Base-by-base conservation (phyloP, 2,888 invertebrate genomes). In the Acleris sparsana region DNA sequence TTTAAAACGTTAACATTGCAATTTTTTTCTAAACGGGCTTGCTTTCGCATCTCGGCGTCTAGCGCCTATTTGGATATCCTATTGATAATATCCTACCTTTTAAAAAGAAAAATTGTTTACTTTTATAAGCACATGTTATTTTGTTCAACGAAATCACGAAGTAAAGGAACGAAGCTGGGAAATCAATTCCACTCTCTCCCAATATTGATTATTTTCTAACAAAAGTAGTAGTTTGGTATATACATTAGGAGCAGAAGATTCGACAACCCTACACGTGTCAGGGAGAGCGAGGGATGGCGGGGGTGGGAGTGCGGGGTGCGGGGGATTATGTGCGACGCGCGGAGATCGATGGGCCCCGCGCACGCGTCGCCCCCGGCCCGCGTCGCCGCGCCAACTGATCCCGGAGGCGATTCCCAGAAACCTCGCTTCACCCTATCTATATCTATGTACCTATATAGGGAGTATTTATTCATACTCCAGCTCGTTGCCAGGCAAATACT, bases 301-400 rank as follows among this genome's bases (percentile, higher is more conserved):
- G 66, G 71, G 67, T 56, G 71, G 16, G 46, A 68, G 33, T 9
- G 33, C 33, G 65, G 70, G 66, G 68, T 63, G 71, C 63, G 71
- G 74, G 69, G 75, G 74, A 69, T 71, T 72, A 70, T 44, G 68
- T 49, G 69, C 69, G 70, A 74, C 74, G 78, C 74, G 74, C 67
- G 72, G 76, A 79, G 87, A 90, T 91, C 91, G 90, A 92, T 91
- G 82, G 72, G 73, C 71, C 67, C 77, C 75, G 85, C 86, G 88
- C 90, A 88, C 85, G 89, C 75, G 68, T 69, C 73, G 69, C 72
- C 72, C 69, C 66, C 63, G 69, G 63, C 69, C 67, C 61, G 72
- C 70, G 71, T 74, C 71, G 73, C 77, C 69, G 67, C 70, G 66
- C 58, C 66, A 72, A 72, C 70, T 75, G 76, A 77, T 74, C 80